These are phyloP conservation scores for Coptotermes formosanus DNA, from an alignment of 1,140 invertebrate species.

Conservation along the genomic window DNA sequence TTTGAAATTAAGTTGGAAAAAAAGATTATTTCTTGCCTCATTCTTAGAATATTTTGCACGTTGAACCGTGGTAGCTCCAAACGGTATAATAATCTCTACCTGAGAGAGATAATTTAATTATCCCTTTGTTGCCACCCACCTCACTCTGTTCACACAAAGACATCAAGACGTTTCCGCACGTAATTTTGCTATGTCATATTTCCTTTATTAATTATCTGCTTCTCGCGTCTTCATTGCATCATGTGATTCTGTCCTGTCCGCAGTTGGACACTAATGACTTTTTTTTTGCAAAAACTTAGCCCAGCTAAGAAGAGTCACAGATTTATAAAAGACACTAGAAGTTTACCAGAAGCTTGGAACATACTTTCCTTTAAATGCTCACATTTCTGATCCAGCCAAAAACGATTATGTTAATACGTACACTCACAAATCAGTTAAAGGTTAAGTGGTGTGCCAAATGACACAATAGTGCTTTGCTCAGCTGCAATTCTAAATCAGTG, in stretches of 20 bases:
- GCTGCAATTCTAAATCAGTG: too few relatives aligned
- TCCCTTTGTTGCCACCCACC: neutral
- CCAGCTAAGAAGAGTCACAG: too few relatives aligned
- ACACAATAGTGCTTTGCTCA: too few relatives aligned
- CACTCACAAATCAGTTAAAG: too few relatives aligned
- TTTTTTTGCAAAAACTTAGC: neutral
- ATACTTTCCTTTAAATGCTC: too few relatives aligned
- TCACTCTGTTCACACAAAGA: slow-evolving; percentile 7
- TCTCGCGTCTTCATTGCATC: neutral
- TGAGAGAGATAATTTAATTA: slow-evolving; percentile 14
- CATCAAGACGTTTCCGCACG: neutral
- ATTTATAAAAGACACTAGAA: too few relatives aligned
- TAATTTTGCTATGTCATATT: slow-evolving; percentile 14
- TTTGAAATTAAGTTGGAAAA: slow-evolving; percentile 16
- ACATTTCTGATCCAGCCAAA: too few relatives aligned
- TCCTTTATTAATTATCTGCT: neutral
- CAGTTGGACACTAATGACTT: neutral
- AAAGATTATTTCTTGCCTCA: neutral
- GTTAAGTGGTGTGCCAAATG: too few relatives aligned
- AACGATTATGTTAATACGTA: too few relatives aligned
- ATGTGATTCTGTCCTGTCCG: neutral
- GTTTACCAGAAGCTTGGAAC: too few relatives aligned
- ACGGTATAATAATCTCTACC: slow-evolving; percentile 3
- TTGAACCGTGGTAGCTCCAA: neutral
- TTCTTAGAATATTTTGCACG: neutral